These are phyloP conservation scores for Macropus fuliginosus DNA, from an alignment of 2,797 vertebrate genomes.

Conservation along the genomic window DNA sequence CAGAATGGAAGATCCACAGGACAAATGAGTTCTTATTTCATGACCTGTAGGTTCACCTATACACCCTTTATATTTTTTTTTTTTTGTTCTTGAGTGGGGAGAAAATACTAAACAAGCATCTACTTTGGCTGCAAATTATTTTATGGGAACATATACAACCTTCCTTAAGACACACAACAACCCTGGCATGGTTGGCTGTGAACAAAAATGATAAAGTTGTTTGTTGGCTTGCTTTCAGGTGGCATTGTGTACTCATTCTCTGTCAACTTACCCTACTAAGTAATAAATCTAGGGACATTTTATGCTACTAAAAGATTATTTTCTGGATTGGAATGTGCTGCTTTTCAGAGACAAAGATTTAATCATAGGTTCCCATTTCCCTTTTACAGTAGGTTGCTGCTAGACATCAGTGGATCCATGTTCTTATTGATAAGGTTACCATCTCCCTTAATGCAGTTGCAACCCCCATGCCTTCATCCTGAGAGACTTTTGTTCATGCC, in stretches of 20 bases:
- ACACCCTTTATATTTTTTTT: background rate
- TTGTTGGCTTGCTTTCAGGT: background rate
- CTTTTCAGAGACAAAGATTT: constrained; percentile 48
- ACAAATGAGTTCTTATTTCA: background rate
- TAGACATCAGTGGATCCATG: background rate
- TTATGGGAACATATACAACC: background rate
- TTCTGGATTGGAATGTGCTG: constrained; percentile 3
- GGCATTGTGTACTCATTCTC: background rate
- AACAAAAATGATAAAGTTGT: constrained; percentile 35
- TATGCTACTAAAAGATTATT: background rate
- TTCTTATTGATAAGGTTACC: background rate
- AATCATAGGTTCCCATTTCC: constrained; percentile 41
- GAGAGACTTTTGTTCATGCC: background rate
- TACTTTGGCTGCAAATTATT: background rate
- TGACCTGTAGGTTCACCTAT: background rate
- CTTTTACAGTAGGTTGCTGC: background rate
- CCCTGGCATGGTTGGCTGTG: constrained; percentile 17
- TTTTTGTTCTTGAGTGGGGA: constrained; percentile 28
- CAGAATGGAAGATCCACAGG: background rate
- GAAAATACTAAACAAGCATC: background rate
- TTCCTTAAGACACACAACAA: constrained; percentile 33
- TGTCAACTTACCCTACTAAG: constrained; percentile 3
- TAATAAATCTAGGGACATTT: constrained; percentile 31
- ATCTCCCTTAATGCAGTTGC: background rate
- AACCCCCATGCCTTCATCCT: background rate